Evolutionary conservation across 2,888 invertebrate species (phyloP), one percentile per base, ranked within the genome.

Genomic region (Lasius platythorax): DNA sequence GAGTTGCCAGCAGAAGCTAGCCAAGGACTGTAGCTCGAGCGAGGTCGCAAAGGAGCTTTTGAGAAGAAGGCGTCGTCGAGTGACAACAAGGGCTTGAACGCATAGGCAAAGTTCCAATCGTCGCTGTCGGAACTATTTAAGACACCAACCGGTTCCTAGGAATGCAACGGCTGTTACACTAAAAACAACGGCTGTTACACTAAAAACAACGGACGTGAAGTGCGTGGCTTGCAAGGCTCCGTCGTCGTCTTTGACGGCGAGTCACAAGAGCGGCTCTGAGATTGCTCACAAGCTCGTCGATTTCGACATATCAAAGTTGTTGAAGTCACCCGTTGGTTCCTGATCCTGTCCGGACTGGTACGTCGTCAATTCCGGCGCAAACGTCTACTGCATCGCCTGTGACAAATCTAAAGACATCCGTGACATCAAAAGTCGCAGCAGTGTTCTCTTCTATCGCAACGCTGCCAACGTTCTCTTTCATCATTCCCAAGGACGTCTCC

Each of bases 261-360:
- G n/a, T n/a, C n/a, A n/a, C 43, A 33, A 58, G 9, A 30, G 0
- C 63, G 28, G 58, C 37, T 2, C 23, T n/a, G 33, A 15, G 1
- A 30, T 50, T 37, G 3, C 23, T 23, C 33, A 72, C 15, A 83
- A 67, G 37, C 9, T 70, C 70, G 1, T 15, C 8, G 63, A 73
- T 15, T 58, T 30, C 74, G 9, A n/a, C 68, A n/a, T 91, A n/a
- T 90, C 93, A 83, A 79, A 92, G 87, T n/a, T 94, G 88, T 93
- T 90, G 43, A 93, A 90, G n/a, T 87, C 88, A 0, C 96, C 96
- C 92, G 93, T 95, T n/a, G 97, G 97, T 4, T 96, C 96, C 67
- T 98, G 98, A 97, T 96, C 96, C 88, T 98, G 98, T 92, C 95
- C 96, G 86, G 95, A 94, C 43, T 98, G 98, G 92, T 97, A 96